Evolutionary conservation across 2,113 vertebrate species (phyloP).

Genomic region (Steatornis caripensis): DNA sequence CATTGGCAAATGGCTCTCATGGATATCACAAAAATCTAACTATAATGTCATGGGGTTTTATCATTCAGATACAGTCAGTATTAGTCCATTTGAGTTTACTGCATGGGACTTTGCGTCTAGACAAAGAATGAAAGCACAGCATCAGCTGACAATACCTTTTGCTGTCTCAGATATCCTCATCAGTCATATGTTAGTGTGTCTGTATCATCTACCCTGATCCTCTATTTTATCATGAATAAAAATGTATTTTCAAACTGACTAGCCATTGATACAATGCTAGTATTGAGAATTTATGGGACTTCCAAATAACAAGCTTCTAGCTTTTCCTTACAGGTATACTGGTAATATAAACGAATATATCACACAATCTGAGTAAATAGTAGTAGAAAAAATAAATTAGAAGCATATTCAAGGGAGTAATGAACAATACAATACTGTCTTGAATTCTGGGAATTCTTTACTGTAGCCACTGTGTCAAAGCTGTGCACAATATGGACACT

Average conservation of each 20-base stretch:
- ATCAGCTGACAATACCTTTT: conserved; percentile 7
- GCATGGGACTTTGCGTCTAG: conserved; percentile 22
- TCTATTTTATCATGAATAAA: conserved; percentile 17
- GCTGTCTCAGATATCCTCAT: conserved; percentile 23
- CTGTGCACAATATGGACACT: not conserved
- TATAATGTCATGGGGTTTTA: conserved; percentile 21
- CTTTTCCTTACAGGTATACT: not conserved
- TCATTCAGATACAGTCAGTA: conserved; percentile 29
- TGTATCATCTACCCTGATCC: not conserved
- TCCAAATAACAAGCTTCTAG: not conserved
- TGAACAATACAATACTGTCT: not conserved
- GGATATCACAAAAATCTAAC: conserved; percentile 41
- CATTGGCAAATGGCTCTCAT: not conserved
- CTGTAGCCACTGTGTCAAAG: not conserved
- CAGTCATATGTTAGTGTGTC: not conserved
- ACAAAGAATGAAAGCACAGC: conserved; percentile 46
- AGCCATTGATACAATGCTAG: not conserved
- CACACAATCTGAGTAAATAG: not conserved
- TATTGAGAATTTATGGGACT: not conserved
- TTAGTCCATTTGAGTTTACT: not conserved
- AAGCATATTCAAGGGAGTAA: not conserved
- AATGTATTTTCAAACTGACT: not conserved
- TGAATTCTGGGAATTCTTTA: not conserved
- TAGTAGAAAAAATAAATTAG: not conserved
- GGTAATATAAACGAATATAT: not conserved